Conservation (phyloP, 2,797 vertebrate species). For the Otus scops region DNA sequence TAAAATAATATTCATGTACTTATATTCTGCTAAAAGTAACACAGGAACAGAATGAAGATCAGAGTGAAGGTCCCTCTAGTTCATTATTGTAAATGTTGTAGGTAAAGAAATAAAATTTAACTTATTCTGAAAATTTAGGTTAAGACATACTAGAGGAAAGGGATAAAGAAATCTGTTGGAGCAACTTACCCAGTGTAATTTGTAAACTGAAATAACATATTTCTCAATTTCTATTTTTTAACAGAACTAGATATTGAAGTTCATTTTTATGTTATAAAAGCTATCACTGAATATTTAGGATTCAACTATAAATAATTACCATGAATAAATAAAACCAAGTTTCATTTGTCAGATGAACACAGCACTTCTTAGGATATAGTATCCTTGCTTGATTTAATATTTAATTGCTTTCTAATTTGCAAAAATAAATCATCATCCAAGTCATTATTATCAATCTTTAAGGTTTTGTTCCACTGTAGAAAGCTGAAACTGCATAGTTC, state of each 20-base stretch:
- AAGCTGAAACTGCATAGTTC: neutral
- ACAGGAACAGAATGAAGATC: neutral
- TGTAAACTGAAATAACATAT: neutral
- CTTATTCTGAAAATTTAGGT: neutral
- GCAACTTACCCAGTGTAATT: neutral
- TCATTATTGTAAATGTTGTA: neutral
- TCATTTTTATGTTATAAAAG: neutral
- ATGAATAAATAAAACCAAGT: conserved; percentile 5
- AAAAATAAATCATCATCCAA: neutral
- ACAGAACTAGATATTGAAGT: neutral
- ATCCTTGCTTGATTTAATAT: conserved; percentile 6
- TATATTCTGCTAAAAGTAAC: neutral
- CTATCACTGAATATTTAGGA: neutral
- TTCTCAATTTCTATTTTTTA: neutral
- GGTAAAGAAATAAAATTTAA: neutral
- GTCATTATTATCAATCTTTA: conserved; percentile 3
- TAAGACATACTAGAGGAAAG: neutral
- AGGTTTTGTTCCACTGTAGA: neutral
- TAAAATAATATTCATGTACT: neutral
- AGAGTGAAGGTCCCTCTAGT: neutral
- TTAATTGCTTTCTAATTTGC: conserved; percentile 23
- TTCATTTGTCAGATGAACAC: neutral
- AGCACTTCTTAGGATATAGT: neutral
- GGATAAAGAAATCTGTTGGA: neutral
- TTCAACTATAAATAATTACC: neutral